Evolutionary conservation across 1,140 invertebrate species (phyloP).

Genomic region (Conus betulinus): DNA sequence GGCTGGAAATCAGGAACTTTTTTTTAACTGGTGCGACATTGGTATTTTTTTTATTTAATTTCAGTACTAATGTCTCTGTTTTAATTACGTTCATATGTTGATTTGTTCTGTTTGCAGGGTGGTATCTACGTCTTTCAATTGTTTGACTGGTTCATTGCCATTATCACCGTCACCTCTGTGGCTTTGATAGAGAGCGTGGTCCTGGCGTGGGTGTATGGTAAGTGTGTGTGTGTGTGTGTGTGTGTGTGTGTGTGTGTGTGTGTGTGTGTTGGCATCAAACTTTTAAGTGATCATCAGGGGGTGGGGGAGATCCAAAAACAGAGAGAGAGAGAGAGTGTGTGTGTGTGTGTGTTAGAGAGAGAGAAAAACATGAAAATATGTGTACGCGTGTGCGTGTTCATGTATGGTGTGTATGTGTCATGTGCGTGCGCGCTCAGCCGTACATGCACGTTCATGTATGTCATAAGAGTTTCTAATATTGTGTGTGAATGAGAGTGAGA

Average conservation of each 20-base stretch:
- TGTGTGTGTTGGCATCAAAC: not conserved
- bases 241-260: not conserved
- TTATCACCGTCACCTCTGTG: conserved; percentile 88
- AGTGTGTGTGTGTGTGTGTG: not conserved
- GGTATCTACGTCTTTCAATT: conserved; percentile 89
- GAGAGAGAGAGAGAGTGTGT: no score
- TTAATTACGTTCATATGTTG: not conserved
- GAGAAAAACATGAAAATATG: no score
- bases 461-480: not conserved
- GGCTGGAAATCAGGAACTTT: not conserved
- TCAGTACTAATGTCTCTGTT: not conserved
- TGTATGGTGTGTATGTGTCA: not conserved
- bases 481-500: not conserved
- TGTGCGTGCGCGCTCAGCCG: no score
- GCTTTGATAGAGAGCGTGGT: conserved; percentile 78
- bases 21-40: not conserved
- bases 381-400: no score
- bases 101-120: conserved; percentile 67
- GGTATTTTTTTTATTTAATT: not conserved
- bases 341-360: not conserved
- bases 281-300: no score
- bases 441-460: not conserved
- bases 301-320: no score
- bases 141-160: conserved; percentile 89
- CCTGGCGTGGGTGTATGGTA: conserved; percentile 68